phyloP scores from a whole-genome alignment of 2,797 vertebrate species.

The Periophthalmus magnuspinnatus region DNA sequence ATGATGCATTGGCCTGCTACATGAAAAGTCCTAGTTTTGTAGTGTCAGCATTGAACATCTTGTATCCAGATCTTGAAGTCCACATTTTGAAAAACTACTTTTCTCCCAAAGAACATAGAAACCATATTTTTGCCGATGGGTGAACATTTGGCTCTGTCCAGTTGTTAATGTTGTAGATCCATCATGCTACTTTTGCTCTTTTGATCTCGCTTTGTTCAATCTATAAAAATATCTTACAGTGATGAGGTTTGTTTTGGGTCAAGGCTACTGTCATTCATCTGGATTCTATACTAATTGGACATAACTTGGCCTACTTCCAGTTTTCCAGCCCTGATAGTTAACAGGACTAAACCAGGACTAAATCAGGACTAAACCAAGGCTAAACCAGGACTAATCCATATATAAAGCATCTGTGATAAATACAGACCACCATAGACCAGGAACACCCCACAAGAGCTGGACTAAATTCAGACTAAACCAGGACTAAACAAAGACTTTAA shows the following conservation, averaged over 20 bases:
- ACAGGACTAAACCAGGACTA: background rate
- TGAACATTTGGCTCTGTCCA: background rate
- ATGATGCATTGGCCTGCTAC: background rate
- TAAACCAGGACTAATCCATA: background rate
- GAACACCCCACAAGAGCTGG: background rate
- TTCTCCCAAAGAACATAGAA: background rate
- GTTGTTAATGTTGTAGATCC: background rate
- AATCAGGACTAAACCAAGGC: background rate
- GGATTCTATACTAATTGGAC: background rate
- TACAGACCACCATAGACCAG: no score
- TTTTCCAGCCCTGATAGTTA: background rate
- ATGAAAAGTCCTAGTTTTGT: background rate
- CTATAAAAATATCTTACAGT: background rate
- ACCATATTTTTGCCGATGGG: constrained; percentile 2
- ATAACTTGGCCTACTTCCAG: background rate
- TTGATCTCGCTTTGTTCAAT: background rate
- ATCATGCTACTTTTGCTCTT: background rate
- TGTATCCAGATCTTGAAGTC: background rate
- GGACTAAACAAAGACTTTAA: no score
- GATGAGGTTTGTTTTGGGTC: background rate
- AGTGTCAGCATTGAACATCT: background rate
- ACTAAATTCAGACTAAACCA: background rate
- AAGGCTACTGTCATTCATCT: background rate
- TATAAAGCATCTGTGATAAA: no score
- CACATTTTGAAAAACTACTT: background rate